A percentile compares a stretch with the other conserved stretches of the same genome.
Evolutionary conservation across 2,113 vertebrate species (phyloP).

Genomic region (Peromyscus polionotus): DNA sequence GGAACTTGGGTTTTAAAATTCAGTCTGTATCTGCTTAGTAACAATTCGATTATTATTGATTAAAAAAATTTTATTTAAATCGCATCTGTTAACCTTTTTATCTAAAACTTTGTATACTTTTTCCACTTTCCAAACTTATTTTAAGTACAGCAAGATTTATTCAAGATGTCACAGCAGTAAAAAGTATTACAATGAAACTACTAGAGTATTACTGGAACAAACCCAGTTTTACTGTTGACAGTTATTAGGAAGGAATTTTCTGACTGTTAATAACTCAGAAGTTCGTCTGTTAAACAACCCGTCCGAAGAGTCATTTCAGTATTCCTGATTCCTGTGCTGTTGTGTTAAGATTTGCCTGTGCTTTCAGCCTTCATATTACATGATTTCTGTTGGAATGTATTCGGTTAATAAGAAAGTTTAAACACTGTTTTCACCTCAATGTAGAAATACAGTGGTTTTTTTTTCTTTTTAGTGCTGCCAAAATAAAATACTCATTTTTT

Average conservation of each 20-base stretch:
- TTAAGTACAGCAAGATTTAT: constrained; percentile 69
- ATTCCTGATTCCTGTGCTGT: constrained; percentile 75
- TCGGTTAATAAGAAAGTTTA: constrained; percentile 80
- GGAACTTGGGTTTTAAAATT: constrained; percentile 52
- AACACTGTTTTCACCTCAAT: constrained; percentile 85
- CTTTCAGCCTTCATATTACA: constrained; percentile 64
- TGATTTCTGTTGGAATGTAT: constrained; percentile 78
- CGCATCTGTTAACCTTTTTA: constrained; percentile 80
- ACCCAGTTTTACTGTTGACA: constrained; percentile 46
- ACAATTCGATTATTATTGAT: constrained; percentile 58
- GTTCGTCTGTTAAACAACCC: constrained; percentile 67
- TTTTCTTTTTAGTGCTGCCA: constrained; percentile 84
- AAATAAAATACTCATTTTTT: constrained; percentile 88
- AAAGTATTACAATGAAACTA: constrained; percentile 37
- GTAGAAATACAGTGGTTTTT: constrained; percentile 85
- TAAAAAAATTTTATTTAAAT: constrained; percentile 71
- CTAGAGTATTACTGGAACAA: constrained; percentile 65
- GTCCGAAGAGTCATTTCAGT: constrained; percentile 71
- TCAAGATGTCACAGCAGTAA: constrained; percentile 67
- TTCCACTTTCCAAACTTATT: constrained; percentile 76
- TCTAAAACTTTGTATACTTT: constrained; percentile 77
- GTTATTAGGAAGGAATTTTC: constrained; percentile 56
- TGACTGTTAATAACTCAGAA: constrained; percentile 53
- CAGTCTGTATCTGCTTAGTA: constrained; percentile 24
- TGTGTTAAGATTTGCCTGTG: constrained; percentile 74